Evolutionary conservation across 2,113 vertebrate genomes (phyloP).

Genomic region (Perca fluviatilis): DNA sequence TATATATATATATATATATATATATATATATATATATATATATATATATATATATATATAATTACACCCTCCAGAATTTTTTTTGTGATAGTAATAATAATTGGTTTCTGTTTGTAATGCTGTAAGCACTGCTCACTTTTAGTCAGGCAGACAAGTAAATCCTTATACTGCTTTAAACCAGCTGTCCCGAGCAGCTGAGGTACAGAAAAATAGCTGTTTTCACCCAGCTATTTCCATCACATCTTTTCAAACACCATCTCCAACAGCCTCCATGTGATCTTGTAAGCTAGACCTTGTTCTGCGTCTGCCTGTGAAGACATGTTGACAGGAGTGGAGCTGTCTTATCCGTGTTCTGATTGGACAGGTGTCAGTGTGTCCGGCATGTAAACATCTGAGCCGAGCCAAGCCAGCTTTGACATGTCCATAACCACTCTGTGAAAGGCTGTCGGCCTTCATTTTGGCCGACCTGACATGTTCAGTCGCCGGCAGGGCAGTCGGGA

Average conservation of each 20-base stretch:
- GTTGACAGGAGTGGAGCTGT: constrained; percentile 54
- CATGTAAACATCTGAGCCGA: constrained; percentile 41
- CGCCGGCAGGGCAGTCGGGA: too few species aligned
- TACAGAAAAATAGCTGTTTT: constrained; percentile 41
- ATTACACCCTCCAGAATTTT: constrained; percentile 56
- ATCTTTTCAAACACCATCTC: constrained; percentile 14
- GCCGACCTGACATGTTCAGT: too few species aligned
- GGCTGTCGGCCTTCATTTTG: too few species aligned
- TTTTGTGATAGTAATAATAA: constrained; percentile 42
- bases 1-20: too few species aligned
- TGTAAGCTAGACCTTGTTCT: constrained; percentile 40
- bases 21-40: too few species aligned
- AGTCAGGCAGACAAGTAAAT: constrained; percentile 26
- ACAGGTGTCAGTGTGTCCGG: constrained; percentile 62
- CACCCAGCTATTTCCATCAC: constrained; percentile 26
- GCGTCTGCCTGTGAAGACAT: constrained; percentile 39
- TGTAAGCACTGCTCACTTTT: constrained; percentile 25
- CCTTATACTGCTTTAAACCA: constrained; percentile 19
- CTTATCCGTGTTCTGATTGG: constrained; percentile 49
- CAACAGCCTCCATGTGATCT: constrained; percentile 27
- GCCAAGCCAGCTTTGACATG: constrained; percentile 23
- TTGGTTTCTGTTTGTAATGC: constrained; percentile 35
- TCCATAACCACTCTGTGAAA: constrained; percentile 16
- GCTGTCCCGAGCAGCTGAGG: constrained; percentile 45
- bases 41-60: too few species aligned